Percentiles rank a stretch among this genome's conserved stretches.
phyloP scores from a whole-genome alignment of 2,113 vertebrate genomes.

The Scytalopus superciliaris region DNA sequence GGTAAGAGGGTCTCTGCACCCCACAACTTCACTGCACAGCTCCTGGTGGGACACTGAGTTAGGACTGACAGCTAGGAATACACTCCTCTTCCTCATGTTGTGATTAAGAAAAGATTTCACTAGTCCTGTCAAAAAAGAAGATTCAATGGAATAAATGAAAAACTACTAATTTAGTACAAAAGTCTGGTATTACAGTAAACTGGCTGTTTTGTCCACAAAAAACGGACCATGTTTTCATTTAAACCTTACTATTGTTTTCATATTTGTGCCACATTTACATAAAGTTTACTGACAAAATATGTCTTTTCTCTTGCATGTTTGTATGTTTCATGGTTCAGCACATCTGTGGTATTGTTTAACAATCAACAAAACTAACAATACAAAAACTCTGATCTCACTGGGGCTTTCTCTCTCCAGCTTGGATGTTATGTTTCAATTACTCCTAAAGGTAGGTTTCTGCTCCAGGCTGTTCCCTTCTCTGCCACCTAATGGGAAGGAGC shows the following conservation, averaged over 20 bases:
- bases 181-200: not conserved
- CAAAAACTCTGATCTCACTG: not conserved
- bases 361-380: not conserved
- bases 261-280: not conserved
- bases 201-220: not conserved
- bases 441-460: not conserved
- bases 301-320: not conserved
- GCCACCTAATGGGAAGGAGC: not conserved
- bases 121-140: not conserved
- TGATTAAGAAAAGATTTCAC: not conserved
- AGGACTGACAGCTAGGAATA: not conserved
- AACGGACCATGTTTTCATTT: not conserved
- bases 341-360: not conserved
- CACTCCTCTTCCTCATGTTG: not conserved
- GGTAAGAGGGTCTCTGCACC: not conserved
- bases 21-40: not conserved
- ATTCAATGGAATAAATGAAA: not conserved
- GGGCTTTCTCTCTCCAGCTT: not conserved
- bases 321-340: not conserved
- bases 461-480: not conserved
- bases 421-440: not conserved
- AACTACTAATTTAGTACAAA: not conserved
- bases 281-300: not conserved
- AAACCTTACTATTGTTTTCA: not conserved
- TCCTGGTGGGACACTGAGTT: not conserved